Percentiles rank a stretch among this genome's conserved stretches.
Conservation (phyloP, 2,888 invertebrate genomes). For the Chrysodeixis includens region DNA sequence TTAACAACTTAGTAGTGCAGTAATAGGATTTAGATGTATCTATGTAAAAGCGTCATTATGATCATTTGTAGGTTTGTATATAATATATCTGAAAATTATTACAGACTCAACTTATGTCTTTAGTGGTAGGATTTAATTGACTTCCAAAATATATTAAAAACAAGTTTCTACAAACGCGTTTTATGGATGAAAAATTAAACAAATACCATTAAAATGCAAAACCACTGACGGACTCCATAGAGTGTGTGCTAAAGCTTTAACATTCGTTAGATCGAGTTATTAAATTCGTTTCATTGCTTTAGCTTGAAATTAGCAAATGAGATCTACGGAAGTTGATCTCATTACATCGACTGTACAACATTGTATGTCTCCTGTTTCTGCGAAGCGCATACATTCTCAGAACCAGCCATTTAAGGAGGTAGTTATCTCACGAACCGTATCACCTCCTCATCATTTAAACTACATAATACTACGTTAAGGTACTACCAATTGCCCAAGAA, state of each 20-base stretch:
- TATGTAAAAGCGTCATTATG: background rate
- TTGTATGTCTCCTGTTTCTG: slow-evolving; percentile 15
- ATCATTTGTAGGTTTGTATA: background rate
- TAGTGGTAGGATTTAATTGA: background rate
- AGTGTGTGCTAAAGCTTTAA: background rate
- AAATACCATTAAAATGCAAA: background rate
- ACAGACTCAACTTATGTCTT: background rate
- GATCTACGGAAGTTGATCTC: slow-evolving; percentile 10
- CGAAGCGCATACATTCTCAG: slow-evolving; percentile 16
- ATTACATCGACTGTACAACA: slow-evolving; percentile 15
- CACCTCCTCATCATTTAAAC: slow-evolving; percentile 59
- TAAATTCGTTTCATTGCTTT: background rate
- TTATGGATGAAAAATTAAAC: background rate
- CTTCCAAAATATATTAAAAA: background rate
- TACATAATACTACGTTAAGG: slow-evolving; percentile 63
- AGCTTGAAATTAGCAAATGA: slow-evolving; percentile 31
- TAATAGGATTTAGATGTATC: background rate
- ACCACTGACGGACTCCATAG: background rate
- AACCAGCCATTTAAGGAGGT: slow-evolving; percentile 26
- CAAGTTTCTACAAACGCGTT: background rate
- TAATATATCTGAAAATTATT: background rate
- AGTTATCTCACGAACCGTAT: slow-evolving; percentile 54
- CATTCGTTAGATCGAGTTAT: background rate
- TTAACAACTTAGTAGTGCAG: background rate
- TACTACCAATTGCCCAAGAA: slow-evolving; percentile 62